phyloP scores from a whole-genome alignment of 2,113 vertebrate species.

The Sturnira hondurensis region DNA sequence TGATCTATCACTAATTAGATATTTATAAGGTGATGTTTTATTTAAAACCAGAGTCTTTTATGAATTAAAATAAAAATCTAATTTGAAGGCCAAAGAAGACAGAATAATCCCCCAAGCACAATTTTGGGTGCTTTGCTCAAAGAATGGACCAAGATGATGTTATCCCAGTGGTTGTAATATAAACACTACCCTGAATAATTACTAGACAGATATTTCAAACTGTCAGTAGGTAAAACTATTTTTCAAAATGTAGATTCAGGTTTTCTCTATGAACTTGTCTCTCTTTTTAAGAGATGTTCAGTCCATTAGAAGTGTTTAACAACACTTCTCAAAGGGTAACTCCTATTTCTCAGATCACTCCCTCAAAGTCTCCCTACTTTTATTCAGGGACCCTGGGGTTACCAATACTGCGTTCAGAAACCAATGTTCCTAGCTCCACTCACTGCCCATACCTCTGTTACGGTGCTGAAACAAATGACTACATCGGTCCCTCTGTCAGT shows the following conservation, averaged over 20 bases:
- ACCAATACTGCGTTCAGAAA: background rate
- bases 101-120: background rate
- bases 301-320: background rate
- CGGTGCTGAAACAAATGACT: background rate
- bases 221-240: background rate
- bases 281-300: background rate
- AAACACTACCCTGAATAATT: background rate
- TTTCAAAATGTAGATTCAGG: background rate
- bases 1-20: background rate
- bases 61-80: background rate
- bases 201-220: background rate
- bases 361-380: background rate
- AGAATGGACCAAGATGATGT: background rate
- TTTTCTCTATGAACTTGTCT: background rate
- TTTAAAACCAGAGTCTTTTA: slow-evolving; percentile 12
- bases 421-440: background rate
- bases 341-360: background rate
- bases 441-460: background rate
- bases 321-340: background rate
- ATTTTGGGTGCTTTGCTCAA: background rate
- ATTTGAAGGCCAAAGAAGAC: background rate
- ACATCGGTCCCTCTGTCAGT: background rate
- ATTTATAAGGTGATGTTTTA: background rate
- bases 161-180: background rate
- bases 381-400: background rate